Conservation (phyloP, 1,140 invertebrate species). For the Scaptomyza graminum region DNA sequence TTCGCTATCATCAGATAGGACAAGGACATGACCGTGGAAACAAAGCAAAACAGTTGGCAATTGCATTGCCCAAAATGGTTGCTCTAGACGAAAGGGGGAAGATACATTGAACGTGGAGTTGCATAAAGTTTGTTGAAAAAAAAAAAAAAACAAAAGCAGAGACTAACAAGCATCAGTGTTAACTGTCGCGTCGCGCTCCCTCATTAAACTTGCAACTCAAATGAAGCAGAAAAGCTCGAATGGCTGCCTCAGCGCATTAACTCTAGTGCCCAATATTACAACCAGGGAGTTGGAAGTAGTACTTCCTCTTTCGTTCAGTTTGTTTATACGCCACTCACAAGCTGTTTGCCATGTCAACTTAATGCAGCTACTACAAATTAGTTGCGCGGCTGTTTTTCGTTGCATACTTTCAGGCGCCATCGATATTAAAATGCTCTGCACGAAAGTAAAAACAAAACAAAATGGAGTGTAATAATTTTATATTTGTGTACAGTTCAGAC, state of each 20-base stretch:
- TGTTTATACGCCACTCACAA: neutral
- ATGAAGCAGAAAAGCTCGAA: constrained; percentile 37
- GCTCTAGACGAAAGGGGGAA: constrained; percentile 41
- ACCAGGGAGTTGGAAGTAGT: neutral
- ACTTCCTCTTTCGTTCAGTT: neutral
- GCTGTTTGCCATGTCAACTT: constrained; percentile 38
- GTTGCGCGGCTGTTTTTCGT: neutral
- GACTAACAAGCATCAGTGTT: constrained; percentile 77
- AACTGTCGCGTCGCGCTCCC: constrained; percentile 49
- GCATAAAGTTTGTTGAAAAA: no score
- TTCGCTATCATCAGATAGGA: constrained; percentile 28
- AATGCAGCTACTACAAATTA: constrained; percentile 48
- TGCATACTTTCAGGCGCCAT: neutral
- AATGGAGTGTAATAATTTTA: no score
- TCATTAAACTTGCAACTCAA: constrained; percentile 69
- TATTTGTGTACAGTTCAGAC: no score
- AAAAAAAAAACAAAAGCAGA: neutral
- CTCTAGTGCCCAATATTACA: constrained; percentile 20
- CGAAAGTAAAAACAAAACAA: neutral
- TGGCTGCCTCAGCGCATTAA: constrained; percentile 35
- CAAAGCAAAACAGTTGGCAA: constrained; percentile 39
- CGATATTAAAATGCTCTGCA: neutral
- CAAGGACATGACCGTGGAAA: constrained; percentile 48
- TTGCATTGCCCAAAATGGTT: constrained; percentile 33
- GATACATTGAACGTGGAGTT: no score